These are phyloP conservation scores for Leuciscus idus DNA, from an alignment of 2,113 vertebrate genomes.

Conservation along the genomic window DNA sequence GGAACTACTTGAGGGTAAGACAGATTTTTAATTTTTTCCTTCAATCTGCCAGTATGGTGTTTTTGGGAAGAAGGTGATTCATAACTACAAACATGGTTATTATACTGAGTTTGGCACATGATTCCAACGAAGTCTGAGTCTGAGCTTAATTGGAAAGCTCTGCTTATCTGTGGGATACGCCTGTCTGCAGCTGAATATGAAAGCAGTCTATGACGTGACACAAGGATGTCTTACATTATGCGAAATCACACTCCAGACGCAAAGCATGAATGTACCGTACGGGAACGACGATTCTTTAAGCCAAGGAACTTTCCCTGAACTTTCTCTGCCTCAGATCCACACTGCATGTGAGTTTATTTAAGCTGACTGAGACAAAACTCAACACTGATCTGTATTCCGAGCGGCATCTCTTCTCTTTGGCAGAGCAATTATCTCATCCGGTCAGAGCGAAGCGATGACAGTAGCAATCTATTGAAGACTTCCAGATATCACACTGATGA, in stretches of 20 bases:
- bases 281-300: background rate
- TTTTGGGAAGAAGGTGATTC: slow-evolving; percentile 8
- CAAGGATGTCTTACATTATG: background rate
- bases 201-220: slow-evolving; percentile 47
- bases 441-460: slow-evolving; percentile 5
- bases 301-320: background rate
- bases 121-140: background rate
- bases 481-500: background rate
- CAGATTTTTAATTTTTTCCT: background rate
- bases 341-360: slow-evolving; percentile 3
- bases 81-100: background rate
- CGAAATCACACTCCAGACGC: background rate
- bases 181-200: slow-evolving; percentile 63
- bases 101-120: slow-evolving; percentile 1
- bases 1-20: background rate
- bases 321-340: background rate
- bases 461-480: background rate
- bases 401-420: background rate
- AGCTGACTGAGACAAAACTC: background rate
- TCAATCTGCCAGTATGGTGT: background rate
- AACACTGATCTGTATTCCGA: background rate
- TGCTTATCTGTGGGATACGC: slow-evolving; percentile 61
- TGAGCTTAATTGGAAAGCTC: background rate
- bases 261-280: background rate
- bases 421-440: no score